A percentile compares a stretch with the other conserved stretches of the same genome.
Evolutionary conservation across 2,797 vertebrate species (phyloP).

Genomic region (Cetoscarus ocellatus): DNA sequence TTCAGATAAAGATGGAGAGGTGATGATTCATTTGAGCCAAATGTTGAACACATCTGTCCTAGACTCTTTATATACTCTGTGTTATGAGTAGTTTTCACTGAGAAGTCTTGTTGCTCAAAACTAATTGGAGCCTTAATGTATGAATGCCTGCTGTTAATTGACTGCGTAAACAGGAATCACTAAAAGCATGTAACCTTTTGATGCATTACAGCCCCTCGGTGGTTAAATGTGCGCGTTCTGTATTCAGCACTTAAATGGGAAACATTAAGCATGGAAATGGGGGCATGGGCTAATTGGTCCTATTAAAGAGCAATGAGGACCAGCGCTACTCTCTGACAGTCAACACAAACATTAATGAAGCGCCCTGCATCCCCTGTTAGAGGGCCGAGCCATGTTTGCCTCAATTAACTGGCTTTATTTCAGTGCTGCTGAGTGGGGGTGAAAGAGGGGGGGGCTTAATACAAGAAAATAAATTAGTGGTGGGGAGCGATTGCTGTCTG

Average conservation of each 20-base stretch:
- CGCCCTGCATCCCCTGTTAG: slow-evolving; percentile 57
- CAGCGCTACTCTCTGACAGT: slow-evolving; percentile 67
- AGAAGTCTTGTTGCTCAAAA: background rate
- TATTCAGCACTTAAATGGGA: slow-evolving; percentile 62
- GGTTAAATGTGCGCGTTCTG: slow-evolving; percentile 52
- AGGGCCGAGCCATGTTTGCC: slow-evolving; percentile 61
- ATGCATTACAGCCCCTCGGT: slow-evolving; percentile 40
- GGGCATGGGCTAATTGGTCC: slow-evolving; percentile 75
- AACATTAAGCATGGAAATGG: slow-evolving; percentile 73
- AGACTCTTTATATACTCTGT: background rate
- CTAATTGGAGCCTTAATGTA: slow-evolving; percentile 12
- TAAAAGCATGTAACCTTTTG: slow-evolving; percentile 45
- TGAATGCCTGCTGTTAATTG: slow-evolving; percentile 29
- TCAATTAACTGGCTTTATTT: slow-evolving; percentile 77
- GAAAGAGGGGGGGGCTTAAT: slow-evolving; percentile 29
- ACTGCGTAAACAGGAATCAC: slow-evolving; percentile 47
- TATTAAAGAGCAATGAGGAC: slow-evolving; percentile 73
- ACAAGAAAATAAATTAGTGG: slow-evolving; percentile 50
- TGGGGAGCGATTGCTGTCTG: background rate
- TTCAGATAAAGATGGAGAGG: background rate
- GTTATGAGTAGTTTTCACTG: background rate
- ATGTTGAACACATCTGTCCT: background rate
- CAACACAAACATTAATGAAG: slow-evolving; percentile 79
- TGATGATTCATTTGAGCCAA: background rate
- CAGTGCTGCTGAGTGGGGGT: slow-evolving; percentile 18